These are phyloP conservation scores for Clinocottus analis DNA, from an alignment of 2,113 vertebrate species.

Conservation along the genomic window DNA sequence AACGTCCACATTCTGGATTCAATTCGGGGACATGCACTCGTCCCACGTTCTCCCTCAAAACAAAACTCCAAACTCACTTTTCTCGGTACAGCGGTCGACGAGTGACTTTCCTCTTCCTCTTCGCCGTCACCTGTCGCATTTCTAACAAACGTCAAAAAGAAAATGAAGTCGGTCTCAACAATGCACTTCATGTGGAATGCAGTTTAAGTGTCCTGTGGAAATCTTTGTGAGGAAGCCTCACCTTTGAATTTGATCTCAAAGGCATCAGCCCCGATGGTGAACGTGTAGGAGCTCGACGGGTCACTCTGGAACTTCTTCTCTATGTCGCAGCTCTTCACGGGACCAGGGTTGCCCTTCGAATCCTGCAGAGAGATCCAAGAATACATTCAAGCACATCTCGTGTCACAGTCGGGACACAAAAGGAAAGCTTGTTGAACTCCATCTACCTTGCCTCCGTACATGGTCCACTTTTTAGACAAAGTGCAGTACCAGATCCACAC, in stretches of 20 bases:
- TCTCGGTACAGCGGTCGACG: conserved; percentile 67
- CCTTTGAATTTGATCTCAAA: conserved; percentile 76
- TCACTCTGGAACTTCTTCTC: conserved; percentile 70
- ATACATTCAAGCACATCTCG: neutral
- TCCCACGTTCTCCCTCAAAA: neutral
- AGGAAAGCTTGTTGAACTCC: neutral
- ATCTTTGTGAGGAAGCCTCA: conserved; percentile 19
- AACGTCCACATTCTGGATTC: neutral
- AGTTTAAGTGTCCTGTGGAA: neutral
- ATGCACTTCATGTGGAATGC: neutral
- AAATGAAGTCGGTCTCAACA: neutral
- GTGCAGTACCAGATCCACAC: conserved; percentile 79
- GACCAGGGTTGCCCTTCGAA: conserved; percentile 33
- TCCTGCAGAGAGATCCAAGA: conserved; percentile 42
- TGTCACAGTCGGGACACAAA: neutral
- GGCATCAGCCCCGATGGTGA: conserved; percentile 29
- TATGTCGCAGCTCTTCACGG: conserved; percentile 57
- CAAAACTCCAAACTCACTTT: conserved; percentile 55
- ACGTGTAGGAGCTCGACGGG: conserved; percentile 29
- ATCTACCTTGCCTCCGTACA: conserved; percentile 74
- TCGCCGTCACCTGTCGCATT: conserved; percentile 69
- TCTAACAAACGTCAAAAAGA: conserved; percentile 46
- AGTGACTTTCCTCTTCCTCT: conserved; percentile 61
- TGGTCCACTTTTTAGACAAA: conserved; percentile 51
- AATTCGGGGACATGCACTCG: too few species aligned